These are phyloP conservation scores for Balearica regulorum DNA, from an alignment of 2,797 vertebrate species.

Conservation along the genomic window DNA sequence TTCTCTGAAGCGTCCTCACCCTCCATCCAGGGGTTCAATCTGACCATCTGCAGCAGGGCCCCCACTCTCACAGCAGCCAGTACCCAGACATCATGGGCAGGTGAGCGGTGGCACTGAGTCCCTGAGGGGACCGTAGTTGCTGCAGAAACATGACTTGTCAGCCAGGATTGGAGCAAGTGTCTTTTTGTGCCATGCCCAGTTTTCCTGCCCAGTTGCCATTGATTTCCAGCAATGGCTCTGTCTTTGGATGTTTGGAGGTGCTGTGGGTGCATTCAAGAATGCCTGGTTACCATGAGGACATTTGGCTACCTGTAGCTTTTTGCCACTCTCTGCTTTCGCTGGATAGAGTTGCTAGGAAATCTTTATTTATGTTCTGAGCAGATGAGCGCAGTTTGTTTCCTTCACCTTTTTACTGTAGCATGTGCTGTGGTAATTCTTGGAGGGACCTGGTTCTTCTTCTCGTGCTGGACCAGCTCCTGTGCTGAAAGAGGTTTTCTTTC, in stretches of 20 bases:
- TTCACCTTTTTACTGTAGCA: not conserved
- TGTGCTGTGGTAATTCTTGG: not conserved
- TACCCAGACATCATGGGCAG: not conserved
- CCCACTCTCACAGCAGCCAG: not conserved
- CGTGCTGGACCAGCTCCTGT: not conserved
- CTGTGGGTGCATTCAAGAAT: not conserved
- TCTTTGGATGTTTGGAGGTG: not conserved
- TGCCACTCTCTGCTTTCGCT: not conserved
- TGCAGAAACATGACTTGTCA: not conserved
- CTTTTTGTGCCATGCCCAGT: not conserved
- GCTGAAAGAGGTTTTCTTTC: not conserved
- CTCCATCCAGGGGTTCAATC: not conserved
- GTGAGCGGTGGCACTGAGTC: not conserved
- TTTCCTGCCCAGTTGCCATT: not conserved
- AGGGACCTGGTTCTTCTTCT: not conserved
- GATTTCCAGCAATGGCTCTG: not conserved
- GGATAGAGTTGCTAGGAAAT: not conserved
- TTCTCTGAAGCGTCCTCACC: not conserved
- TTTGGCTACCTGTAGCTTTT: not conserved
- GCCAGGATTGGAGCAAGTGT: not conserved
- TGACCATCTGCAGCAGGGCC: not conserved
- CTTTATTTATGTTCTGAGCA: not conserved
- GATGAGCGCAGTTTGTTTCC: not conserved
- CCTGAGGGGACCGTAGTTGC: not conserved
- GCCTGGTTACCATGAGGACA: not conserved